Evolutionary conservation across 1,140 invertebrate genomes (phyloP).

Genomic region (Spodoptera litura): DNA sequence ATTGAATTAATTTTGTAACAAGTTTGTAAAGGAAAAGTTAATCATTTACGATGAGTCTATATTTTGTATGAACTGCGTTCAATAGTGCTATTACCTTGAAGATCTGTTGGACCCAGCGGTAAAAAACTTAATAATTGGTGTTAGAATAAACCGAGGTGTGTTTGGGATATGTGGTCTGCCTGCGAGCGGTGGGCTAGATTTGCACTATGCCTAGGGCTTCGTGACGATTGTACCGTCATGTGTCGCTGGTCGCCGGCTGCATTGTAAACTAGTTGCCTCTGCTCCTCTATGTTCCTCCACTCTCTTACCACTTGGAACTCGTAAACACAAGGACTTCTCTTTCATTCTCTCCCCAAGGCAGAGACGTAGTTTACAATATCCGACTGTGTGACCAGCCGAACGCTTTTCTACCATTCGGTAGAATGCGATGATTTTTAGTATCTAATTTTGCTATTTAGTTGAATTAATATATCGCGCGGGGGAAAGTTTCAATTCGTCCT

Average conservation of each 20-base stretch:
- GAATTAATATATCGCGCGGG: slow-evolving; percentile 37
- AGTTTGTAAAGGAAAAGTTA: neutral
- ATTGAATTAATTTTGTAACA: slow-evolving; percentile 8
- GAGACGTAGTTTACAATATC: slow-evolving; percentile 27
- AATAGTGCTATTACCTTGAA: slow-evolving; percentile 43
- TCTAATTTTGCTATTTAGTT: slow-evolving; percentile 47
- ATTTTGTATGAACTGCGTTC: slow-evolving; percentile 25
- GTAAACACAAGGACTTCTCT: too few species aligned
- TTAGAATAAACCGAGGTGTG: slow-evolving; percentile 74
- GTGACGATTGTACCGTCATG: slow-evolving; percentile 42
- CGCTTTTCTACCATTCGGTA: slow-evolving; percentile 43
- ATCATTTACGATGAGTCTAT: slow-evolving; percentile 8
- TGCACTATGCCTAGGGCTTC: slow-evolving; percentile 52
- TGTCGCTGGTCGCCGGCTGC: slow-evolving; percentile 22
- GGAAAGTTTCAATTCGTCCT: slow-evolving; percentile 48
- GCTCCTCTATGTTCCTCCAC: neutral
- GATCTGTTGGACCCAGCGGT: slow-evolving; percentile 53
- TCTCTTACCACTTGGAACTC: neutral
- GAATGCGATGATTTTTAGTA: slow-evolving; percentile 41
- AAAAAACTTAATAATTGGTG: slow-evolving; percentile 69
- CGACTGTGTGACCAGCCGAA: slow-evolving; percentile 31
- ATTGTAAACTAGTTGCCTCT: slow-evolving; percentile 28
- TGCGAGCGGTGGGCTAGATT: slow-evolving; percentile 64
- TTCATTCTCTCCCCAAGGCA: neutral
- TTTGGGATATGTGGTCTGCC: slow-evolving; percentile 81